A percentile compares a stretch with the other conserved stretches of the same genome.
Conservation (phyloP, 2,113 vertebrate genomes). For the Bungarus multicinctus region DNA sequence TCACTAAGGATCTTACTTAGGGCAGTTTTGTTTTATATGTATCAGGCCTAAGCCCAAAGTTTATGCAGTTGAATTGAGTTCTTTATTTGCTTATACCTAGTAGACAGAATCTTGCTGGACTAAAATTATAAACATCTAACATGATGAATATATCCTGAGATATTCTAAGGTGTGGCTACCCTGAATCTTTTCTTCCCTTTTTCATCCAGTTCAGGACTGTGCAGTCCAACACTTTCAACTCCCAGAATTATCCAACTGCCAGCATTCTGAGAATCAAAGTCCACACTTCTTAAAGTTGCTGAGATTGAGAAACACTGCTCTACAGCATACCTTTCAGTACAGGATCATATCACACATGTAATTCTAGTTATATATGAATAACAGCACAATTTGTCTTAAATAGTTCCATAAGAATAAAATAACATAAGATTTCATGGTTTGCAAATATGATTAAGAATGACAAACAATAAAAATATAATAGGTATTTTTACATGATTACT, state of each 20-base stretch:
- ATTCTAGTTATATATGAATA: not conserved
- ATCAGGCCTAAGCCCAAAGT: not conserved
- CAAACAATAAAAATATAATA: not conserved
- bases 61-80: not conserved
- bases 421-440: not conserved
- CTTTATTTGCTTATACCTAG: not conserved
- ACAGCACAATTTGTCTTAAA: not conserved
- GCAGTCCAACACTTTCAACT: not conserved
- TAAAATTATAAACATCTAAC: not conserved
- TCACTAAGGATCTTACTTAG: no score
- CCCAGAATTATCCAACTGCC: not conserved
- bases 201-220: not conserved
- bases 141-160: not conserved
- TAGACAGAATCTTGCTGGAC: not conserved
- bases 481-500: not conserved
- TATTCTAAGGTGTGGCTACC: not conserved
- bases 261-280: not conserved
- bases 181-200: not conserved
- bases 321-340: not conserved
- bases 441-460: not conserved
- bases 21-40: not conserved
- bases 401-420: not conserved
- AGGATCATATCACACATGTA: not conserved
- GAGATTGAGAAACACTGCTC: not conserved
- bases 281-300: not conserved